Evolutionary conservation across 35 echinoderm and acorn worm species (phyloP).

Genomic region (Eucidaris tribuloides): DNA sequence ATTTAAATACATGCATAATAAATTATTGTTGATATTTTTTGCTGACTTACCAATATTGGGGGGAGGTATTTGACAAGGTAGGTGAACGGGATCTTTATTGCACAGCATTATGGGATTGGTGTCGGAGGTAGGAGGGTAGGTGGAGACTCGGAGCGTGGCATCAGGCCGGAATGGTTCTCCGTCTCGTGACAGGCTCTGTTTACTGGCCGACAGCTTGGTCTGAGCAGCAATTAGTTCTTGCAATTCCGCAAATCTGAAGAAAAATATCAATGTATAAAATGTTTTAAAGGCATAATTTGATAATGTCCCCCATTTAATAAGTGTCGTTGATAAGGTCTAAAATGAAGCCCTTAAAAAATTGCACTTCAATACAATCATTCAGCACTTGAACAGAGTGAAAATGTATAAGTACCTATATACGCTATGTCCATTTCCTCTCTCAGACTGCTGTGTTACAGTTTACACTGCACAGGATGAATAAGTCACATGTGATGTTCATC

Average conservation of each 20-base stretch:
- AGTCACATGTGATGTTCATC: no score
- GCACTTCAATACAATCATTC: no score
- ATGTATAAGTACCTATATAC: no score
- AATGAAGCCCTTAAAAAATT: no score
- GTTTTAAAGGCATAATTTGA: no score
- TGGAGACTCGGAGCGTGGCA: not conserved
- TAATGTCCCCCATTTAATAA: no score
- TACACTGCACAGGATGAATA: no score
- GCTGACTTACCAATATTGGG: not conserved
- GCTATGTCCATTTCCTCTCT: no score
- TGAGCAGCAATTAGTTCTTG: slow-evolving; percentile 53
- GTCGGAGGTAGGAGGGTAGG: slow-evolving; percentile 40
- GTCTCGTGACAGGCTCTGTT: slow-evolving; percentile 57
- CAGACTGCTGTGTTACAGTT: no score
- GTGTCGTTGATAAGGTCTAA: no score
- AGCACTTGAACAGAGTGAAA: no score
- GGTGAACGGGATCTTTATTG: slow-evolving; percentile 16
- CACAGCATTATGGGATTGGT: slow-evolving; percentile 75
- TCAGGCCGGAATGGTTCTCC: slow-evolving; percentile 47
- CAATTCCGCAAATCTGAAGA: slow-evolving; percentile 78
- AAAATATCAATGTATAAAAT: no score
- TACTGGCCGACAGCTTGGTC: slow-evolving; percentile 38
- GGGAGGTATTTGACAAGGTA: slow-evolving; percentile 24
- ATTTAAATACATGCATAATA: not conserved
- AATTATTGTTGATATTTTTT: not conserved